Base-by-base conservation (phyloP, 2,113 vertebrate genomes). In the Xiphophorus maculatus region DNA sequence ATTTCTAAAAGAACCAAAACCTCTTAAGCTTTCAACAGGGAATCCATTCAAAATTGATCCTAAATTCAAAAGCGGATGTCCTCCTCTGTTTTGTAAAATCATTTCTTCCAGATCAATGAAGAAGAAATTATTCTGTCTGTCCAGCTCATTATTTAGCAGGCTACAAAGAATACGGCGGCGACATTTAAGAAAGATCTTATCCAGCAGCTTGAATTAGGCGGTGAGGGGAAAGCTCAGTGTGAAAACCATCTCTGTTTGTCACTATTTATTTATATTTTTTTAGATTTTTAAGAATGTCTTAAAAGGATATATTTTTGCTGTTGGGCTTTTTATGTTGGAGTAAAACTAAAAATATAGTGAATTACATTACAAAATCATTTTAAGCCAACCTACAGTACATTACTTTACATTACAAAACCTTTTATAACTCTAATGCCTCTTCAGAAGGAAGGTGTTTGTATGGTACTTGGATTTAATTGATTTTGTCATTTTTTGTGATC, bases 41-140 rank as follows among this genome's bases (percentile, higher is more conserved):
- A 48, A 67, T 12, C 51, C 6, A 60, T 74, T 27, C 13, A 32
- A 14, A 61, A 69, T 58, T 48, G 72, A 79, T 83, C n/a, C 22
- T 11, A 7, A 54, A 54, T 68, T 64, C 10, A 28, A 15, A 76
- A 40, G n/a, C 69, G 14, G 51, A 29, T 62, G n/a, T 60, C 28
- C 66, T 35, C 37, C 29, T 67, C 63, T 72, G 28, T 51, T 37
- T 17, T 35, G 29, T 66, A 30, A 32, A 66, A 27, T 25, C 8
- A 0, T 69, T 66, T 37, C 17, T 42, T 63, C 29, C 29, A 11
- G n/a, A 71, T 86, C 66, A 67, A 40, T 70, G 35, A 35, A 29
- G 54, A 64, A 48, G 37, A 68, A 63, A 74, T 72, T 74, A 54
- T 68, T 76, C 73, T 73, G 12, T 0, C 60, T 65, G 27, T 58